These are phyloP conservation scores for Diuraphis noxia DNA, from an alignment of 1,140 invertebrate genomes.

Conservation along the genomic window DNA sequence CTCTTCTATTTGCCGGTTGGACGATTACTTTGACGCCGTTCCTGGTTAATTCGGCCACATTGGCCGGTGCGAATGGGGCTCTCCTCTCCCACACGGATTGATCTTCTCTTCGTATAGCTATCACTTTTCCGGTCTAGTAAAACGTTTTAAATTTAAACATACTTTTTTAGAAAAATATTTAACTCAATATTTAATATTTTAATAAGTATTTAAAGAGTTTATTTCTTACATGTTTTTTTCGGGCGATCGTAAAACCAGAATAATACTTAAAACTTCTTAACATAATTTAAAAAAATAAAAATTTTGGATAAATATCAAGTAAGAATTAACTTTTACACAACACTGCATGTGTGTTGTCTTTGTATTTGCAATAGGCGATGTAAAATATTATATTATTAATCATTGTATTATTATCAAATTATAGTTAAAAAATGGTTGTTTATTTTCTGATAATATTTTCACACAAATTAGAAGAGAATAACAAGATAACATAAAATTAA, in stretches of 20 bases:
- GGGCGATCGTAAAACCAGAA: not conserved
- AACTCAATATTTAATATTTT: not conserved
- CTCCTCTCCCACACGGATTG: slow-evolving; percentile 98
- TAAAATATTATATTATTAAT: not conserved
- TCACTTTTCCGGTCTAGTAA: slow-evolving; percentile 65
- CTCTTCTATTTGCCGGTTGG: slow-evolving; percentile 95
- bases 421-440: not conserved
- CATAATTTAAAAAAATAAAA: slow-evolving; percentile 18
- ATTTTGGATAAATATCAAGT: not conserved
- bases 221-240: slow-evolving; percentile 34
- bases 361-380: not conserved
- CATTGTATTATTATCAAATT: not conserved
- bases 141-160: slow-evolving; percentile 30
- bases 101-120: slow-evolving; percentile 88
- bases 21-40: slow-evolving; percentile 93
- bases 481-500: not conserved
- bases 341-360: no score
- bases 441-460: not conserved
- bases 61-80: slow-evolving; percentile 89
- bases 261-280: slow-evolving; percentile 20
- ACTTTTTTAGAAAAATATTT: not conserved
- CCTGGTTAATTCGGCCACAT: slow-evolving; percentile 85
- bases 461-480: not conserved
- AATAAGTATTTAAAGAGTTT: not conserved
- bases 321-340: not conserved